Evolutionary conservation across 1,140 invertebrate species (phyloP), one percentile per base, ranked within the genome.

Genomic region (Diorhabda sublineata): DNA sequence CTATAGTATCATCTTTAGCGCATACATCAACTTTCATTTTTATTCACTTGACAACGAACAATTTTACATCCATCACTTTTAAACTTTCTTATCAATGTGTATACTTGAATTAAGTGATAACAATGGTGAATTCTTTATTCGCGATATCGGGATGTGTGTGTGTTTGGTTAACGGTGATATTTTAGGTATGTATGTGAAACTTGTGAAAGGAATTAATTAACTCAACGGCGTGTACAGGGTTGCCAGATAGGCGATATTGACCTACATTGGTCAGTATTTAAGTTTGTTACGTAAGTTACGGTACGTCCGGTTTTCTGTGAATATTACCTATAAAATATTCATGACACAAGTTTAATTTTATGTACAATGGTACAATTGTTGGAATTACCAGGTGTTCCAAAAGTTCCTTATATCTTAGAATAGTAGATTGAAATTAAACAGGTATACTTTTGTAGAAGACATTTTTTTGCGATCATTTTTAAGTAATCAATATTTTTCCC

Each of bases 61-160:
- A 6, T 52, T 52, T 26, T 26, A 26, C 26, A 52, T 52, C 47
- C 47, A n/a, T 52, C 47, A 52, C 47, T 52, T 52, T 52, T 52
- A 52, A 52, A 52, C 47, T 52, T 52, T 52, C 47, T 52, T 52
- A 52, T 52, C 47, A 52, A 52, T 52, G 47, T 52, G 47, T 52
- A n/a, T 52, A 52, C 47, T 52, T 52, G 47, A 52, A 52, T 52
- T 52, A 52, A 52, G n/a, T 52, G 47, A 52, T 52, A 52, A 52
- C 47, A 52, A 52, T 52, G 47, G n/a, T 52, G 47, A n/a, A 52
- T 52, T 52, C 47, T 52, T 52, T 52, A 52, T 52, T 52, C 4
- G 47, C 47, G 47, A 52, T 3, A 8, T 52, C 47, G 47, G n/a
- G 47, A 52, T 52, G 47, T 52, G 47, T 52, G 9, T 52, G 2